Conservation (phyloP, 2,113 vertebrate genomes). For the Numida meleagris region DNA sequence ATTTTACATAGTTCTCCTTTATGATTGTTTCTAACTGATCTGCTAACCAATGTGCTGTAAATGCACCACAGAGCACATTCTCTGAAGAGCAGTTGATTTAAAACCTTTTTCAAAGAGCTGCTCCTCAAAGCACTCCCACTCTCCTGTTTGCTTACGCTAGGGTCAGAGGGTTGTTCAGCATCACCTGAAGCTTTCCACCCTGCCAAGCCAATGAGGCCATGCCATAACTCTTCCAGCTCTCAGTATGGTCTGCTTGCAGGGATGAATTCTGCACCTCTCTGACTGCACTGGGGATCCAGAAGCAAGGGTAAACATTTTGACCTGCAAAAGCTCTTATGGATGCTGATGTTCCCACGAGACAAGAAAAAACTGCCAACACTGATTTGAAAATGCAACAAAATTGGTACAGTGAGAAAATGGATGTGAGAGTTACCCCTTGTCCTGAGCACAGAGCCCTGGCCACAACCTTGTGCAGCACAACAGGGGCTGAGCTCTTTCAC, state of each 20-base stretch:
- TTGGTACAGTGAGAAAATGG: not conserved
- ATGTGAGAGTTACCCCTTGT: not conserved
- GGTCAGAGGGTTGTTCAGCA: not conserved
- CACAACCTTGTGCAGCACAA: not conserved
- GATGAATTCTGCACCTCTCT: not conserved
- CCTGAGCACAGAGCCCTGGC: not conserved
- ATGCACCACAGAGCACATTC: not conserved
- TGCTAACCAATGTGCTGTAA: not conserved
- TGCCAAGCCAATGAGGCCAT: not conserved
- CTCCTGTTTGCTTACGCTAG: not conserved
- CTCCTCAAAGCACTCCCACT: not conserved
- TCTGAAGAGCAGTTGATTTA: not conserved
- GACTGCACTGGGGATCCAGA: not conserved
- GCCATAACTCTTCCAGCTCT: not conserved
- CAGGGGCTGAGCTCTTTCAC: too few relatives aligned
- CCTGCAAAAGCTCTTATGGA: not conserved
- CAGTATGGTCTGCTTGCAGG: not conserved
- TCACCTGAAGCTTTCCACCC: not conserved
- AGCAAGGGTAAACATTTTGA: not conserved
- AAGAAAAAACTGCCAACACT: not conserved
- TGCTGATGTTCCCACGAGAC: not conserved
- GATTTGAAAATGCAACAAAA: not conserved
- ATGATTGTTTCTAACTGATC: not conserved
- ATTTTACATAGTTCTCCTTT: not conserved
- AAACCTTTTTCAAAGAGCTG: not conserved